A percentile compares a stretch with the other conserved stretches of the same genome.
Conservation (phyloP, 2,797 vertebrate genomes). For the Leontocebus nigricollis region DNA sequence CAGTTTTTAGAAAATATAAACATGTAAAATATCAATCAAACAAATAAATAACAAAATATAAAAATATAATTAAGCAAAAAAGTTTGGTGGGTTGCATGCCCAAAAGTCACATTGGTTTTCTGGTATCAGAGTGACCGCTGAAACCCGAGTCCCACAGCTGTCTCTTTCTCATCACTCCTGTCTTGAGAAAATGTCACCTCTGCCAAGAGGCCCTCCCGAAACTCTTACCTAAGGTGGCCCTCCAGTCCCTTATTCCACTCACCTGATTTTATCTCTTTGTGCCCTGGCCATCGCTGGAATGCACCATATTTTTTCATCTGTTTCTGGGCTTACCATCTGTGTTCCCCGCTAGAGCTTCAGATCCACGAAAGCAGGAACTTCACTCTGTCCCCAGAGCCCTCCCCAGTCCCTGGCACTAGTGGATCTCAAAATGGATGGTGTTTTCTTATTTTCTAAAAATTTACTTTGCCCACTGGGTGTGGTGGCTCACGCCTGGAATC, state of each 20-base stretch:
- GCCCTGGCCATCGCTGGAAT: fast-evolving
- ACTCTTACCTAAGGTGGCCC: fast-evolving
- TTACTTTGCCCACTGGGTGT: neutral
- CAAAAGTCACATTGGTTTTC: neutral
- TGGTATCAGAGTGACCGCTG: neutral
- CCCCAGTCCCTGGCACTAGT: fast-evolving
- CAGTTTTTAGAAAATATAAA: neutral
- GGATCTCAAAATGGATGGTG: neutral
- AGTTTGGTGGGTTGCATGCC: neutral
- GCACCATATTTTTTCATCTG: neutral
- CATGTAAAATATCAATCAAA: neutral
- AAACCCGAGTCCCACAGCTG: fast-evolving
- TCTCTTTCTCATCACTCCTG: neutral
- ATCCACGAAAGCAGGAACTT: fast-evolving
- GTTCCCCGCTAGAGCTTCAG: neutral
- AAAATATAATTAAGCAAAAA: neutral
- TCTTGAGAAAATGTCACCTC: neutral
- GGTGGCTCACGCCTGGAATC: neutral
- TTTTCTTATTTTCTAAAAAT: neutral
- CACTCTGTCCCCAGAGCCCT: fast-evolving
- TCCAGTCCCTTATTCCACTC: neutral
- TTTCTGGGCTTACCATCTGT: neutral
- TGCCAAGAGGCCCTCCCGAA: fast-evolving
- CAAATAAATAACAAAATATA: neutral
- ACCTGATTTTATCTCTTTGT: neutral